A percentile compares a stretch with the other conserved stretches of the same genome.
Conservation (phyloP, 30 jellyfish, hydroid and myxozoan genomes). For the Hydra vulgaris region DNA sequence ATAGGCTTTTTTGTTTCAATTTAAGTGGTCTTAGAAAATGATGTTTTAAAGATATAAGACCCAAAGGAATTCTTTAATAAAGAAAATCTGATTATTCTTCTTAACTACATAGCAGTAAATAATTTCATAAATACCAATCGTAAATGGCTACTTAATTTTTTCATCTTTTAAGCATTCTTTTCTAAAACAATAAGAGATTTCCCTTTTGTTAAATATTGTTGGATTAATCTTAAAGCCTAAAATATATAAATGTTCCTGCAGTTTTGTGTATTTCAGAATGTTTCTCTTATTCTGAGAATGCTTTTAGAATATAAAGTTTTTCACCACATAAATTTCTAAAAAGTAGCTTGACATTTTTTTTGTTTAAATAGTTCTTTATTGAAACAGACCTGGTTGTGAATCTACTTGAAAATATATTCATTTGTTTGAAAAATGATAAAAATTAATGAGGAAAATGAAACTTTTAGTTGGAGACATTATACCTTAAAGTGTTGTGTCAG, state of each 20-base stretch:
- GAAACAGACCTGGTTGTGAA: background rate
- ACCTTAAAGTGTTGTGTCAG: background rate
- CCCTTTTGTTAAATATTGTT: background rate
- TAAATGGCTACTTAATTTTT: background rate
- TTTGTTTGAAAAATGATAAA: background rate
- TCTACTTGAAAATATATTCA: background rate
- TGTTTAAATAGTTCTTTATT: background rate
- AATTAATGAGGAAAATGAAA: background rate
- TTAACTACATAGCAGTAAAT: background rate
- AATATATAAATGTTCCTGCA: background rate
- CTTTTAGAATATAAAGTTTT: background rate
- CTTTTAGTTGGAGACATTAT: background rate
- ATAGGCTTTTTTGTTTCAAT: background rate
- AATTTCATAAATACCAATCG: background rate
- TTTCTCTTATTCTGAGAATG: background rate
- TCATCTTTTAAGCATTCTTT: background rate
- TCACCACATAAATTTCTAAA: background rate
- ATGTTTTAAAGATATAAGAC: background rate
- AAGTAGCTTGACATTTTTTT: background rate
- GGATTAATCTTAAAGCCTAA: background rate
- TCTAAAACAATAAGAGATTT: background rate
- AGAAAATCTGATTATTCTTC: background rate
- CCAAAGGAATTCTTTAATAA: background rate
- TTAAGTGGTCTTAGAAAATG: background rate
- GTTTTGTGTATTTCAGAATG: background rate